phyloP scores from a whole-genome alignment of 2,888 invertebrate genomes.

The Dryocosmus kuriphilus region DNA sequence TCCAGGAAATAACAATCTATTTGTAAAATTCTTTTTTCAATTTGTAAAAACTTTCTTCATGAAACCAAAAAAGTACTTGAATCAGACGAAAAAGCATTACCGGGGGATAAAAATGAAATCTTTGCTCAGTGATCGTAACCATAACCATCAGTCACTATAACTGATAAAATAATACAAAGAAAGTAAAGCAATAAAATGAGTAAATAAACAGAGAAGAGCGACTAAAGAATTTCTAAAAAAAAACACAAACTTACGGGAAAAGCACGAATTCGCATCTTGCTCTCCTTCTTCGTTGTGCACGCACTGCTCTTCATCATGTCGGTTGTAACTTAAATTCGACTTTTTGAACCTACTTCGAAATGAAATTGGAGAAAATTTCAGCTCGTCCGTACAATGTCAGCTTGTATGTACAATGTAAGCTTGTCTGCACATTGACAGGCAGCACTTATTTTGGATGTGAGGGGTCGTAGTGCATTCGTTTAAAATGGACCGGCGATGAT shows the following conservation, averaged over 20 bases:
- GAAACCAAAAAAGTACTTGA: not conserved
- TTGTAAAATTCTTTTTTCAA: not conserved
- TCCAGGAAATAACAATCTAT: not conserved
- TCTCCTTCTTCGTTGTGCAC: slow-evolving; percentile 90
- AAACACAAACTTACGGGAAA: slow-evolving; percentile 90
- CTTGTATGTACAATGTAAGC: slow-evolving; percentile 39
- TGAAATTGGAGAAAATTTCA: slow-evolving; percentile 15
- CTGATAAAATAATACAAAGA: not conserved
- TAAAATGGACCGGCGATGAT: slow-evolving; percentile 12
- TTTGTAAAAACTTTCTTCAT: not conserved
- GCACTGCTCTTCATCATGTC: slow-evolving; percentile 85
- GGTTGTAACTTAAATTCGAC: slow-evolving; percentile 37
- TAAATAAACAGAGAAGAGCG: slow-evolving; percentile 36
- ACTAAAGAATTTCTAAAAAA: slow-evolving; percentile 41
- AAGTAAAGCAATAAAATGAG: slow-evolving; percentile 5
- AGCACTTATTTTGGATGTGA: slow-evolving; percentile 8
- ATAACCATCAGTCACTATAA: not conserved
- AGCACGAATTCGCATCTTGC: slow-evolving; percentile 98
- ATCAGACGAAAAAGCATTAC: not conserved
- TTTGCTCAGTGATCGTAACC: not conserved
- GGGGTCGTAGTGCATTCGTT: slow-evolving; percentile 5
- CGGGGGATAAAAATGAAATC: not conserved
- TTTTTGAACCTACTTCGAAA: slow-evolving; percentile 41
- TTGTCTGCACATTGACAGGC: slow-evolving; percentile 42
- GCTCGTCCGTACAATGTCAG: slow-evolving; percentile 40